Evolutionary conservation across 2,888 invertebrate genomes (phyloP).

Genomic region (Coelogynopora nodosa): DNA sequence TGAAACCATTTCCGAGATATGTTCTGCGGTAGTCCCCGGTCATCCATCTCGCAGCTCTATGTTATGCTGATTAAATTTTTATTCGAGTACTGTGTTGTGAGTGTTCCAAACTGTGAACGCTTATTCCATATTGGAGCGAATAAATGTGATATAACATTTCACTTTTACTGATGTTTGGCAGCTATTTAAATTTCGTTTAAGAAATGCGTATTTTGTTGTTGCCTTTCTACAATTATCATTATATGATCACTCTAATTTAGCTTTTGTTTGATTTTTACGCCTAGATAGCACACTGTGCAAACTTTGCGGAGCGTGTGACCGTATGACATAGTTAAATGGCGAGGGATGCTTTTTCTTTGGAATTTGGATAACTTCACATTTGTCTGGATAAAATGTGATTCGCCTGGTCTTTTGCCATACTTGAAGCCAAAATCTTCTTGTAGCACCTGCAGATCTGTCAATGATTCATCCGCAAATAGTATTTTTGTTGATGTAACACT

Average conservation of each 20-base stretch:
- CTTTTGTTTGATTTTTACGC: neutral
- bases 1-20: neutral
- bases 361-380: neutral
- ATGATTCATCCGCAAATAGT: neutral
- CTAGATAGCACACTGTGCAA: neutral
- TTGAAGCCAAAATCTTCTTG: constrained; percentile 5
- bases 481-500: neutral
- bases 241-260: neutral
- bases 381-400: too few species aligned
- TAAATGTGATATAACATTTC: neutral
- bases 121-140: neutral
- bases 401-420: too few species aligned
- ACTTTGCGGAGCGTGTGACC: neutral
- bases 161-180: neutral
- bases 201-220: neutral
- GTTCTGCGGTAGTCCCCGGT: neutral
- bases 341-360: neutral
- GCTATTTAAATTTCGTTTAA: neutral
- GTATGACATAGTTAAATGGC: neutral
- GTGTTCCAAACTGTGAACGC: neutral
- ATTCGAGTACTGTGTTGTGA: neutral
- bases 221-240: neutral
- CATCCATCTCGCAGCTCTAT: neutral
- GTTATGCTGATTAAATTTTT: neutral
- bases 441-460: neutral